These are phyloP conservation scores for Pocota personata DNA, from an alignment of 2,888 invertebrate genomes.

Conservation along the genomic window DNA sequence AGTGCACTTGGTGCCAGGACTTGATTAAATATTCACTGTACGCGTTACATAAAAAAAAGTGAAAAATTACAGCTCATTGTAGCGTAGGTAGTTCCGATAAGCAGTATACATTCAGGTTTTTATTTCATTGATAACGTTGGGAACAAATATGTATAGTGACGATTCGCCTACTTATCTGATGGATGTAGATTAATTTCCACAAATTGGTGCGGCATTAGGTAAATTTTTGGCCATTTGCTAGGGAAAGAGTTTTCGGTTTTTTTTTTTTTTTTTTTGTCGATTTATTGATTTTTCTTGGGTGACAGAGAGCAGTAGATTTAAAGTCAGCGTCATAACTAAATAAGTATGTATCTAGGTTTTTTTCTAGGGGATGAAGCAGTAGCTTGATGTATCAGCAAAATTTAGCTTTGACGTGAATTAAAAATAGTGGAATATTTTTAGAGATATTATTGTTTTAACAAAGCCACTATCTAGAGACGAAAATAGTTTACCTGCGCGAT, in stretches of 20 bases:
- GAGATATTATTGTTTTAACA: background rate
- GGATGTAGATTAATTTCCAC: constrained; percentile 10
- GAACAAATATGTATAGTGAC: constrained; percentile 33
- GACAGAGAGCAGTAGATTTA: constrained; percentile 18
- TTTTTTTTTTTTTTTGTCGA: constrained; percentile 2
- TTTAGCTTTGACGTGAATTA: background rate
- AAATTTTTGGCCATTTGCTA: constrained; percentile 9
- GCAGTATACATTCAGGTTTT: constrained; percentile 49
- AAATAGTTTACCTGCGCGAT: constrained; percentile 1
- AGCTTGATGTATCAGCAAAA: background rate
- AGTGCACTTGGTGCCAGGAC: constrained; percentile 42
- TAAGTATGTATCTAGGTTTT: constrained; percentile 30
- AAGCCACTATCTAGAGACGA: background rate
- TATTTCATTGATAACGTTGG: constrained; percentile 56
- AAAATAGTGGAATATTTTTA: background rate
- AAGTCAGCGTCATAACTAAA: constrained; percentile 35
- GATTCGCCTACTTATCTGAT: background rate
- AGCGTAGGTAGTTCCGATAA: constrained; percentile 59
- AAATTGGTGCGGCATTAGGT: background rate
- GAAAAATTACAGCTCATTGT: constrained; percentile 44
- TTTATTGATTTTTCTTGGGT: constrained; percentile 64
- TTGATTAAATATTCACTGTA: constrained; percentile 15
- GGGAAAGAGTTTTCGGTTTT: constrained; percentile 18
- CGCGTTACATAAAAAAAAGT: constrained; percentile 57
- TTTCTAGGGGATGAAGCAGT: constrained; percentile 7